Conservation (phyloP, 2,888 invertebrate species). For the Diarsia dahlii region DNA sequence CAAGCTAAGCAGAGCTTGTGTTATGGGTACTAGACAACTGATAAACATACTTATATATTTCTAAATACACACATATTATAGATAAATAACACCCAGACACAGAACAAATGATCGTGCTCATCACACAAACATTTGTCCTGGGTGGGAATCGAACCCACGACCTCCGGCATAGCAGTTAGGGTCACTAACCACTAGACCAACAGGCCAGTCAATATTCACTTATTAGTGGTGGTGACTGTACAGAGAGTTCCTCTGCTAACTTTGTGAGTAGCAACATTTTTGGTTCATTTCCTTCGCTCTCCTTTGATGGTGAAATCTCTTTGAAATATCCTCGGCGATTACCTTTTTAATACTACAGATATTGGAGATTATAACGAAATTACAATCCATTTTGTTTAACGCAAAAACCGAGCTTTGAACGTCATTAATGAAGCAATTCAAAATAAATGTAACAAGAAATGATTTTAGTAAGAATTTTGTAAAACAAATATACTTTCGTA, state of each 20-base stretch:
- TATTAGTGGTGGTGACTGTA: neutral
- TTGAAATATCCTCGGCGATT: constrained; percentile 33
- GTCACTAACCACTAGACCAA: too few relatives aligned
- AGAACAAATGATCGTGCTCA: too few relatives aligned
- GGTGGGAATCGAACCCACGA: too few relatives aligned
- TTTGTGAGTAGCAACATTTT: constrained; percentile 33
- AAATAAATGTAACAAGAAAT: neutral
- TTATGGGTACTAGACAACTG: too few relatives aligned
- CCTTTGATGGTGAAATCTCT: constrained; percentile 39
- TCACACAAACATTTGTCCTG: too few relatives aligned
- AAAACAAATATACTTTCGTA: too few relatives aligned
- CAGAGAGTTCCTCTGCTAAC: neutral
- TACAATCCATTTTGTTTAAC: neutral
- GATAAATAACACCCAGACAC: too few relatives aligned
- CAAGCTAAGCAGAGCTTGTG: too few relatives aligned
- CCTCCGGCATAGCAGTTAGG: too few relatives aligned
- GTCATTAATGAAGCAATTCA: neutral
- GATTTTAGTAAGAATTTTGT: neutral
- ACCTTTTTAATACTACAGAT: neutral
- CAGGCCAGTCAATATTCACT: too few relatives aligned
- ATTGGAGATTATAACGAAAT: neutral
- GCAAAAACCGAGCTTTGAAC: neutral
- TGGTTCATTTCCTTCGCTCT: constrained; percentile 24
- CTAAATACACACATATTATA: too few relatives aligned
- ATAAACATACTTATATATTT: too few relatives aligned